Base-by-base conservation (phyloP, 2,797 vertebrate species). In the Coranthus polyacanthus region DNA sequence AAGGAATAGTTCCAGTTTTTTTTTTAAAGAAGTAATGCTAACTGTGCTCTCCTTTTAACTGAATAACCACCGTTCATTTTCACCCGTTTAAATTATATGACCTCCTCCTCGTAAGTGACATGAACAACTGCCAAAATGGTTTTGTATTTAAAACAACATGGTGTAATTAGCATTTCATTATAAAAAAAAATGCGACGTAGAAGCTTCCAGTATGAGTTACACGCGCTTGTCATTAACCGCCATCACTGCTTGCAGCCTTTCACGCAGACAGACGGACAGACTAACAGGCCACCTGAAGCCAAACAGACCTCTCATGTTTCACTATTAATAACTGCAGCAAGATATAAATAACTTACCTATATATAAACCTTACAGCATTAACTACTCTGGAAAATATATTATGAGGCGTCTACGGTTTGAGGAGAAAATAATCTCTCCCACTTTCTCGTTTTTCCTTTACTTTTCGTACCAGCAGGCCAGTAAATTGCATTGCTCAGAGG, bases 261-360 rank as follows among this genome's bases (percentile, higher is more conserved):
- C n/a, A 36, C 2, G n/a, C 62, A 53, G 37, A 65, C 73, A 51
- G 42, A 76, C 46, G 34, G 67, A 75, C 63, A 62, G 34, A 68
- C 52, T 16, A 42, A 44, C 26, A 17, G 29, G 6, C 56, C 11
- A n/a, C 43, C 49, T 2, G 13, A 61, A 68, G 58, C 68, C 70
- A 67, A 83, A 78, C 70, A 61, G 74, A 59, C 72, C 72, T 83
- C 85, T 91, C 84, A 76, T 88, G 87, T 89, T 91, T 79, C 45
- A 52, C 81, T 92, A 91, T 79, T 84, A 91, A 90, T 91, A 91
- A 74, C 76, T 22, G 26, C 49, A 54, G 70, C 53, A 29, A 0
- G 38, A 54, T 83, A 89, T 76, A 88, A 86, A 87, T 87, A 87
- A 82, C 51, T 5, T 44, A 32, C 29, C 71, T 72, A 77, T 86